phyloP scores from a whole-genome alignment of 2,113 vertebrate genomes.

The Sceloporus undulatus region DNA sequence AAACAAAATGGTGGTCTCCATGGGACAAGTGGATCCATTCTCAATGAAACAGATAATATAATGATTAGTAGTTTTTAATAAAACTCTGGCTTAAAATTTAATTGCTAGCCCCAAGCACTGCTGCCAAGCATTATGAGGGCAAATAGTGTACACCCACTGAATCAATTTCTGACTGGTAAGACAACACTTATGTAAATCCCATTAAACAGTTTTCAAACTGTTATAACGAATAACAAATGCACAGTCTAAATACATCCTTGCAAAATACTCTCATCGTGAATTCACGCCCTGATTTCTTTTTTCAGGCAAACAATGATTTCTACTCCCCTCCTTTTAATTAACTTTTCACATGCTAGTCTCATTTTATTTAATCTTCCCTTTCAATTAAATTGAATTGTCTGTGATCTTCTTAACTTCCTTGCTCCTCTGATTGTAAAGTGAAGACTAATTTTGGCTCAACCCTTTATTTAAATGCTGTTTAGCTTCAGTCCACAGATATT shows the following conservation, averaged over 20 bases:
- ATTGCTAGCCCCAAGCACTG: too few relatives aligned
- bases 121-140: too few relatives aligned
- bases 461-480: slow-evolving; percentile 28
- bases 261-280: slow-evolving; percentile 22
- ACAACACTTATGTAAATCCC: background rate
- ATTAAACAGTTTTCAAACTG: too few relatives aligned
- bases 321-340: slow-evolving; percentile 56
- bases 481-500: background rate
- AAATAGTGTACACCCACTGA: too few relatives aligned
- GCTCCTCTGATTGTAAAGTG: slow-evolving; percentile 42
- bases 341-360: slow-evolving; percentile 60
- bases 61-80: background rate
- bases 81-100: background rate
- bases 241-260: slow-evolving; percentile 34
- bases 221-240: background rate
- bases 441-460: slow-evolving; percentile 46
- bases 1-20: too few relatives aligned
- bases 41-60: background rate
- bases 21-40: too few relatives aligned
- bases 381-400: slow-evolving; percentile 76
- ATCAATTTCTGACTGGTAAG: too few relatives aligned
- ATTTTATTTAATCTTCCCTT: slow-evolving; percentile 72
- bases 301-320: slow-evolving; percentile 54
- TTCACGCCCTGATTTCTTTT: slow-evolving; percentile 42
- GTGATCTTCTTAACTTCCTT: slow-evolving; percentile 66